Evolutionary conservation across 2,113 vertebrate genomes (phyloP), one percentile per base, ranked within the genome.

Genomic region (Eurypyga helias): DNA sequence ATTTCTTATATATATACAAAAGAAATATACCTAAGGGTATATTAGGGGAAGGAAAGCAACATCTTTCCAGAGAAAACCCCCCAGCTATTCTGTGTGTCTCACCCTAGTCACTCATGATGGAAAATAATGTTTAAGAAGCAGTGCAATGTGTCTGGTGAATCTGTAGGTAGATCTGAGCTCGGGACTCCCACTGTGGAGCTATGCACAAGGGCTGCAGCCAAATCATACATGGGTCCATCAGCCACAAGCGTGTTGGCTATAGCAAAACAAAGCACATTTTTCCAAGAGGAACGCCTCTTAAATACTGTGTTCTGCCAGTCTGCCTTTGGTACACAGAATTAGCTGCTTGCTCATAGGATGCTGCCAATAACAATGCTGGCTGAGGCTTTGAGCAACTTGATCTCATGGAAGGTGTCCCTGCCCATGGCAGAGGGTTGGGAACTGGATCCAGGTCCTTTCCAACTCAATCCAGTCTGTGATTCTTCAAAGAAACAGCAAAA

Each of bases 181-280:
- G 1, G 31, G 41, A 52, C 11, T 54, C 19, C 24, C 34, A 20
- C 49, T 1, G 0, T 0, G n/a, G 62, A n/a, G 45, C 15, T 0
- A 0, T 5, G 36, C 24, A 36, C 79, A 36, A 26, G 23, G 19
- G 31, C 54, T 49, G 66, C 45, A 80, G 75, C 58, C 79, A 57
- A 13, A 25, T 24, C 9, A 1, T 21, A 8, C 4, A 1, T 5
- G 7, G 25, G 9, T 58, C 73, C 58, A 17, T 25, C 61, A 51
- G 34, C 15, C 65, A 20, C 20, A 4, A 28, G 49, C 9, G 1
- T 5, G 7, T 0, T 12, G 21, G 25, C 70, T 21, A 5, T 3
- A 26, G 73, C 34, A 55, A 58, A 71, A 41, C 23, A 4, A 6
- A 73, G 34, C 28, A 25, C 13, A 1, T 41, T 43, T 66, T 34